Conservation (phyloP, 2,113 vertebrate species). For the Pyxicephalus adspersus region DNA sequence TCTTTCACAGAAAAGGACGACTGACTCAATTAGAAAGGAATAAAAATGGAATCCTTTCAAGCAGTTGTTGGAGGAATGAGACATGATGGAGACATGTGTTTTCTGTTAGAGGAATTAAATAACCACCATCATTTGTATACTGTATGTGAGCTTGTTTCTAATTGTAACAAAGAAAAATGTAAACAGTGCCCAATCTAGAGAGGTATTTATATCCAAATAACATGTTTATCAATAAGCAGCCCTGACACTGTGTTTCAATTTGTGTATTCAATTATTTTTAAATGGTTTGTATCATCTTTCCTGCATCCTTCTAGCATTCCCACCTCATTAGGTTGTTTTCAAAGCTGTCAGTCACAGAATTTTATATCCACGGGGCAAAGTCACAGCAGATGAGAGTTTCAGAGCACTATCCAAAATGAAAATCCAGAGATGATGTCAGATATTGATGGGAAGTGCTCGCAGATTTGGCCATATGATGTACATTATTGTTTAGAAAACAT, state of each 20-base stretch:
- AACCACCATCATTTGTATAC: constrained; percentile 50
- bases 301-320: constrained; percentile 34
- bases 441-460: not conserved
- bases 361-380: not conserved
- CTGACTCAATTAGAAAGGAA: constrained; percentile 41
- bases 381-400: not conserved
- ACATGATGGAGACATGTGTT: constrained; percentile 35
- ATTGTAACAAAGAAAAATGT: constrained; percentile 52
- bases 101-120: constrained; percentile 47
- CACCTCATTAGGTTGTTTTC: constrained; percentile 49
- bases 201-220: constrained; percentile 34
- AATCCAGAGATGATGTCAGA: not conserved
- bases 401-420: not conserved
- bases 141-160: constrained; percentile 47
- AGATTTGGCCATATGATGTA: no score
- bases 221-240: constrained; percentile 53
- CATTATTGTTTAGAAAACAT: no score
- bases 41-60: constrained; percentile 38
- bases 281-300: constrained; percentile 50
- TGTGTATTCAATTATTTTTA: constrained; percentile 52
- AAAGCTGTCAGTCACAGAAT: constrained; percentile 41
- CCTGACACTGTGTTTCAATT: constrained; percentile 44
- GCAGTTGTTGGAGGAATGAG: constrained; percentile 12
- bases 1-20: constrained; percentile 27
- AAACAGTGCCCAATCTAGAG: constrained; percentile 37